These are phyloP conservation scores for Halictus rubicundus DNA, from an alignment of 1,140 invertebrate species.

Conservation along the genomic window DNA sequence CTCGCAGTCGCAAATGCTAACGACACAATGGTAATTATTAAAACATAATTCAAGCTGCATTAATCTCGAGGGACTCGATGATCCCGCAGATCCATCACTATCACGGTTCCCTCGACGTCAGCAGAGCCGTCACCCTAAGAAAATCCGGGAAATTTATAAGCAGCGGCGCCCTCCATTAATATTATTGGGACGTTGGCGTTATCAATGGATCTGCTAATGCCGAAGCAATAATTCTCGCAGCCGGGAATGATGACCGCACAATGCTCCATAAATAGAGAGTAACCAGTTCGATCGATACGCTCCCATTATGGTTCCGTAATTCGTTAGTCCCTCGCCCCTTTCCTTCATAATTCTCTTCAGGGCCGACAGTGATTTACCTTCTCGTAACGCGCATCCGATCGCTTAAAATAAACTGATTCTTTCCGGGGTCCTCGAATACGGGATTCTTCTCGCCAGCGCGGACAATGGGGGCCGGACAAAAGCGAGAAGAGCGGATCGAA, in stretches of 20 bases:
- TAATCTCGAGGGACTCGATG: too few species aligned
- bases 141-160: too few species aligned
- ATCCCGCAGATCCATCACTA: too few species aligned
- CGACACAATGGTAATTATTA: too few species aligned
- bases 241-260: background rate
- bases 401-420: conserved; percentile 1
- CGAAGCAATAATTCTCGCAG: background rate
- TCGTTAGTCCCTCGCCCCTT: background rate
- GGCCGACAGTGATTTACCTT: background rate
- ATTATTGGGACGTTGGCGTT: background rate
- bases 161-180: too few species aligned
- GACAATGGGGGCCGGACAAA: background rate
- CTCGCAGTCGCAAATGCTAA: too few species aligned
- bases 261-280: conserved; percentile 2
- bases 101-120: too few species aligned
- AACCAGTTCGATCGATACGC: background rate
- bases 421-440: background rate
- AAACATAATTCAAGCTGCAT: too few species aligned
- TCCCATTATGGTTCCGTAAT: background rate
- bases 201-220: background rate
- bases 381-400: background rate
- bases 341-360: background rate
- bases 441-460: background rate
- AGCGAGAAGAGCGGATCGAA: background rate
- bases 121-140: too few species aligned